phyloP scores from a whole-genome alignment of 2,113 vertebrate species.

The Numenius arquata region DNA sequence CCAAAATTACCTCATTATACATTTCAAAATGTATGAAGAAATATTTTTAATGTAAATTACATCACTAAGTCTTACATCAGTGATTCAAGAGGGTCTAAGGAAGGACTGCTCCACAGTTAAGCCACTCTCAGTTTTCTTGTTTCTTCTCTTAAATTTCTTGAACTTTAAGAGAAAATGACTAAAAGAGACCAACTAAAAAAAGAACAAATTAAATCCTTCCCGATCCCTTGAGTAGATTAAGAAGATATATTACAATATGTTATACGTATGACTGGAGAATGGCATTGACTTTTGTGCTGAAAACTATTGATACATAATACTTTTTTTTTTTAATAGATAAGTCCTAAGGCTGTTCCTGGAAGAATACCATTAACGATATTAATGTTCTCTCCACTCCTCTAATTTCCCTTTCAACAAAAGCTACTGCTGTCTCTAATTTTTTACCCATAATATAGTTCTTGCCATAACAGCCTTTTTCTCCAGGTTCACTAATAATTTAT shows the following conservation, averaged over 20 bases:
- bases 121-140: background rate
- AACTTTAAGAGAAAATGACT: background rate
- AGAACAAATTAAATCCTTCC: background rate
- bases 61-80: background rate
- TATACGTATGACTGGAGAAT: background rate
- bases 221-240: background rate
- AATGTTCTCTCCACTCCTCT: background rate
- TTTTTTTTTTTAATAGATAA: background rate
- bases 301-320: background rate
- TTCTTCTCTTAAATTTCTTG: background rate
- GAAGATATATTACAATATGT: background rate
- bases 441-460: background rate
- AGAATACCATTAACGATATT: constrained; percentile 25
- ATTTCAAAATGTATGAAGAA: background rate
- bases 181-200: background rate
- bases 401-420: constrained; percentile 36
- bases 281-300: background rate
- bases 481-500: background rate
- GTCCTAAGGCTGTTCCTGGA: constrained; percentile 18
- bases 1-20: background rate
- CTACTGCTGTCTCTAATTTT: background rate
- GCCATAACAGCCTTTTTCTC: background rate
- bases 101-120: background rate
- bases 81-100: background rate
- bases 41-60: background rate